Percentiles rank a stretch among this genome's conserved stretches.
Evolutionary conservation across 2,797 vertebrate species (phyloP).

Genomic region (Euthynnus affinis): DNA sequence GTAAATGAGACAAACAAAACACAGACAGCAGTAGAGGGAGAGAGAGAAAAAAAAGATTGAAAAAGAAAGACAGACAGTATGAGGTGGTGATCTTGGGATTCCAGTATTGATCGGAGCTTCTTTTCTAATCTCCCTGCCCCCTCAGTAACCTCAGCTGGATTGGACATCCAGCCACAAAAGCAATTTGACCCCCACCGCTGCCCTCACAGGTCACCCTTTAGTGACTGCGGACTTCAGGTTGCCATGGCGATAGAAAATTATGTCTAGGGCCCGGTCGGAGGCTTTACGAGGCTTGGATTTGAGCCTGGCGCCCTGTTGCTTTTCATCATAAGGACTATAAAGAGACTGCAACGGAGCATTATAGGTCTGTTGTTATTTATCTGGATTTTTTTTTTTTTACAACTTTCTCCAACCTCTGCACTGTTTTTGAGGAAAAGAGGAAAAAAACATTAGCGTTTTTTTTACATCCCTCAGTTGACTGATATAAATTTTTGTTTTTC

Average conservation of each 20-base stretch:
- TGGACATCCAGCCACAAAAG: slow-evolving; percentile 77
- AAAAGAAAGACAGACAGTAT: slow-evolving; percentile 7
- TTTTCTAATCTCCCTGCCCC: slow-evolving; percentile 71
- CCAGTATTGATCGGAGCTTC: slow-evolving; percentile 73
- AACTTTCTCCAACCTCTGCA: neutral
- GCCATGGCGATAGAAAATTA: slow-evolving; percentile 79
- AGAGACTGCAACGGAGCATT: slow-evolving; percentile 24
- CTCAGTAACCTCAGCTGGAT: slow-evolving; percentile 75
- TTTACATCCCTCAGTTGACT: neutral
- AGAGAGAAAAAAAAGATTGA: neutral
- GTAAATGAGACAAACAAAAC: neutral
- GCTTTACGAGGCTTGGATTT: slow-evolving; percentile 57
- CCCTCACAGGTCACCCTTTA: slow-evolving; percentile 79
- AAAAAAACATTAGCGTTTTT: neutral
- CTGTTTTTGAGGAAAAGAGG: neutral
- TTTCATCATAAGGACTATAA: slow-evolving; percentile 46
- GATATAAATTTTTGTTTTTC: too few species aligned
- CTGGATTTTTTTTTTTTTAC: neutral
- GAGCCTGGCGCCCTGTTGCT: slow-evolving; percentile 33
- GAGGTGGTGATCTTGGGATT: slow-evolving; percentile 53
- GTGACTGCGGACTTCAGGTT: slow-evolving; percentile 76
- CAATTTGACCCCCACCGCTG: slow-evolving; percentile 77
- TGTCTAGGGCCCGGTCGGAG: slow-evolving; percentile 51
- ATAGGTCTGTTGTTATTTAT: slow-evolving; percentile 42
- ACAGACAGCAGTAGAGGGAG: neutral